Evolutionary conservation across 2,888 invertebrate species (phyloP), one percentile per base, ranked within the genome.

Genomic region (Boloria euphrosyne): DNA sequence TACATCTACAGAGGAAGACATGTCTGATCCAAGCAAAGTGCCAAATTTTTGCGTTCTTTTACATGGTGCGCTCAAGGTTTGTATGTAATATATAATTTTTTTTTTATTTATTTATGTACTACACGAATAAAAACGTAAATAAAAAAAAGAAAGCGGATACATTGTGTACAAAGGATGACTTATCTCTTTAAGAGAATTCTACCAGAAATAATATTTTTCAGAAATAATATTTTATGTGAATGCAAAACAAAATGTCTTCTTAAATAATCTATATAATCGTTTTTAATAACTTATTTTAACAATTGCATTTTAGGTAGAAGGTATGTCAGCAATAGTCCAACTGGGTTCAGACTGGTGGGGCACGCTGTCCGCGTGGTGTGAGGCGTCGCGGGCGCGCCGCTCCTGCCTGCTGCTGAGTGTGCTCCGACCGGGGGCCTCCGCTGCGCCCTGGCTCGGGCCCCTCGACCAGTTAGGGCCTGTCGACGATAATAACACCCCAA

Each of bases 331-430:
- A 0, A 85, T 99, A 44, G 97, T 98, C 53, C 93, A 95, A 64
- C 90, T 98, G 0, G 96, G 95, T 67, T 93, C 95, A 0, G 96
- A 97, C 74, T 98, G 98, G 98, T 98, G 95, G 92, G 98, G 98
- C n/a, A 96, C 98, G 70, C 93, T 99, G 67, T 96, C 97, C 77
- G 97, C 98, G 0, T 98, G 97, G 96, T 97, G 98, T 14, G 98
- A 98, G 83, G 96, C 83, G 52, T 78, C 87, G 13, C 78, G 92
- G 13, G 80, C 90, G 31, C 84, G 91, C 0, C 86, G 92, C 66
- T 98, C 98, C 0, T 98, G 98, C 83, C 90, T 99, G 52, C 96
- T 98, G 95, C 91, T 99, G 43, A 97, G 97, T 31, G 93, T 97
- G 44, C 92, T 98, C 79, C 95, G 96, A 70, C 97, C 97, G 50